Base-by-base conservation (phyloP, 2,797 vertebrate species). In the Ctenopoma multispine region DNA sequence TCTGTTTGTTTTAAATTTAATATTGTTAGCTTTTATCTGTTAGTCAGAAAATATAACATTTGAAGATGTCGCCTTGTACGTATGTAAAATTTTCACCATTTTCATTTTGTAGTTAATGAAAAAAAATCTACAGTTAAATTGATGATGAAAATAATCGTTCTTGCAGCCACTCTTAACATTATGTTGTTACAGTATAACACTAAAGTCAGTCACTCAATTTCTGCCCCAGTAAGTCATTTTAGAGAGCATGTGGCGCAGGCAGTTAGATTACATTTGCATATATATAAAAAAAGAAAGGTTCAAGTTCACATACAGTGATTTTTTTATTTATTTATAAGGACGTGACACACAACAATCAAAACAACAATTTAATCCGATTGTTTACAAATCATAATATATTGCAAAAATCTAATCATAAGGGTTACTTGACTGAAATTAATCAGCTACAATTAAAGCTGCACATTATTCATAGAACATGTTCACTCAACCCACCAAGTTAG, bases 361-460 rank as follows among this genome's bases (percentile, higher is more conserved):
- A 93, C 95, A 93, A 95, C 94, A 94, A 94, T 94, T 95, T 89
- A 95, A 96, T 96, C 94, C 90, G 94, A 93, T 95, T 94, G 94
- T 95, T 91, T 95, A 95, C 94, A 96, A 96, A 96, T 93, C 92
- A 95, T 92, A 94, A 87, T 93, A 95, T 94, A 94, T 95, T 96
- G 95, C 93, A 95, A 96, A 76, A 96, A 80, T 92, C 94, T 88
- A 94, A 94, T 92, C 92, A 92, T 84, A 88, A 82, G 64, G 81
- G 83, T 92, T 95, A 93, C 93, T 93, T 94, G 95, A 96, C 94
- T 94, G 95, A 97, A 96, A 96, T 96, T 90, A 94, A 87, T 95
- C 91, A 93, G 94, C 96, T 97, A 97, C 95, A 95, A 94, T 96
- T 96, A 96, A 98, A 98, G 96, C 95, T 95, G 94, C 95, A 97